Evolutionary conservation across 2,888 invertebrate species (phyloP), one percentile per base, ranked within the genome.

Genomic region (Epinotia bilunana): DNA sequence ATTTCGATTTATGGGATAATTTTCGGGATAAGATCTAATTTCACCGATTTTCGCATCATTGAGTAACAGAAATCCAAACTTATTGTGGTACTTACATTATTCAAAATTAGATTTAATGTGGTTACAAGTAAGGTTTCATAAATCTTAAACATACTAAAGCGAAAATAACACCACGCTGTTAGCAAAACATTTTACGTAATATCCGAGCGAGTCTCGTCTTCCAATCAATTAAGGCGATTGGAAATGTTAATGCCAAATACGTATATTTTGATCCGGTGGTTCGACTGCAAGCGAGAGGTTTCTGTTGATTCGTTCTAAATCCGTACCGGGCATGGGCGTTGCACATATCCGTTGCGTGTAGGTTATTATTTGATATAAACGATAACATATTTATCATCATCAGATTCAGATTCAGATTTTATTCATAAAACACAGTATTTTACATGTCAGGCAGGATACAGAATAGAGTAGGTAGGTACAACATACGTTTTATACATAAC

Each of bases 201-300:
- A 65, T 55, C 13, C 46, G 57, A 75, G 28, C 13, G 23, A 16
- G 70, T 61, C 60, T 67, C 75, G 61, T 67, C 61, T 75, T 75
- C 61, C 67, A 75, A 71, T 75, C 67, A 75, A 75, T 75, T 71
- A 74, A 64, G 74, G 70, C 58, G 65, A 71, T 72, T 71, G 75
- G 75, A 72, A 72, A 75, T 75, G 61, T 75, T 71, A 72, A 75
- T 75, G 53, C 65, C 55, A 23, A 65, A 62, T 62, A 58, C 39
- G 65, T 67, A 39, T 55, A 61, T 74, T 74, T 70, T 33, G 57
- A 28, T 28, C n/a, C 18, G 9, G 53, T 9, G 61, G 60, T 20
- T 49, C 53, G 61, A 53, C 20, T 73, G 67, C 23, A n/a, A 43
- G 73, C 73, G 73, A 61, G 7, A 69, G 4, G 4, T 6, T 64